phyloP scores from a whole-genome alignment of 2,797 vertebrate species.

The Sebastes cheni region DNA sequence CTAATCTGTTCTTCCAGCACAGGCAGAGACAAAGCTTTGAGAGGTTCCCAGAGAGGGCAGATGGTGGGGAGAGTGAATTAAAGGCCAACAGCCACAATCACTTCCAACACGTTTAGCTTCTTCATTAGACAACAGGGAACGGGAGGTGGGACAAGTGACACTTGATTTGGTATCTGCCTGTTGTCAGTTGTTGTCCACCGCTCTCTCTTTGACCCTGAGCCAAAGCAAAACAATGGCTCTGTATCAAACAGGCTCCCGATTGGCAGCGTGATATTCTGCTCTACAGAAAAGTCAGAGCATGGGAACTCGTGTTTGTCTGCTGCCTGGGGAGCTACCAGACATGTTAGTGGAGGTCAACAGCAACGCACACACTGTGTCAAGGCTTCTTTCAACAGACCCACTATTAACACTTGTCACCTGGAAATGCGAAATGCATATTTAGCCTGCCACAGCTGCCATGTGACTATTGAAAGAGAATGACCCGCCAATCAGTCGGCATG shows the following conservation, averaged over 20 bases:
- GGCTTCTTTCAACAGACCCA: background rate
- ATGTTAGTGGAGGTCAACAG: constrained; percentile 30
- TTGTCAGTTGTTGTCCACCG: constrained; percentile 6
- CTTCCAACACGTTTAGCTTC: constrained; percentile 38
- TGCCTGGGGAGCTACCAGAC: constrained; percentile 1
- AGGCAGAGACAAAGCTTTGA: constrained; percentile 28
- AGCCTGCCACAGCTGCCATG: background rate
- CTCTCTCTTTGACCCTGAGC: constrained; percentile 26
- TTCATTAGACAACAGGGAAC: constrained; percentile 33
- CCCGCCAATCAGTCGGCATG: background rate
- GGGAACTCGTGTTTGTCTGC: background rate
- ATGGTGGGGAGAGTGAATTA: constrained; percentile 47
- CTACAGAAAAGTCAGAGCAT: constrained; percentile 5
- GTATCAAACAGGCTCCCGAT: constrained; percentile 8
- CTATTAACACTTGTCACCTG: constrained; percentile 8
- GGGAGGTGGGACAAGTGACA: background rate
- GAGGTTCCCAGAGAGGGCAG: constrained; percentile 43
- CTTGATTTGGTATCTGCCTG: constrained; percentile 38
- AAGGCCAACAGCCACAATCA: constrained; percentile 47
- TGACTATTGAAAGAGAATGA: background rate
- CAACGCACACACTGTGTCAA: constrained; percentile 9
- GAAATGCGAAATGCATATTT: background rate
- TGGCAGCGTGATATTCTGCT: constrained; percentile 5
- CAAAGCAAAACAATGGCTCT: constrained; percentile 27
- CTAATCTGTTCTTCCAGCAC: constrained; percentile 29